phyloP scores from a whole-genome alignment of 2,797 vertebrate species.

The Acrocephalus scirpaceus region DNA sequence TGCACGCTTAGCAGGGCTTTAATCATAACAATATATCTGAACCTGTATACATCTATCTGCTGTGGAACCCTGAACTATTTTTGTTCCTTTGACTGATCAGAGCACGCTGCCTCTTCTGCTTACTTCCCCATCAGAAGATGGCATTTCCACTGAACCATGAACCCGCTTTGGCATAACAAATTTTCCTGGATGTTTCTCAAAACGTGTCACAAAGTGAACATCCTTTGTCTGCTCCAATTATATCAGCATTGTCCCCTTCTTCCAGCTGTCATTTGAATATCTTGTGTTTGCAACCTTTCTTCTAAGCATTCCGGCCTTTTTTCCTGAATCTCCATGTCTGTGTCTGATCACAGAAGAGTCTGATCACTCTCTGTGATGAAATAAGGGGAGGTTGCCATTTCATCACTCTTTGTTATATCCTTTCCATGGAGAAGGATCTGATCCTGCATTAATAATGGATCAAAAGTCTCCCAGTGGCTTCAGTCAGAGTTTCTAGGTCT shows the following conservation, averaged over 20 bases:
- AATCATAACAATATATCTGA: not conserved
- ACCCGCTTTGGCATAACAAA: slow-evolving; percentile 62
- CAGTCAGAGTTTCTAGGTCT: not conserved
- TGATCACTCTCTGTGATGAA: slow-evolving; percentile 29
- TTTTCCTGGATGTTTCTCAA: slow-evolving; percentile 66
- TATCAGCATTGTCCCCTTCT: slow-evolving; percentile 60
- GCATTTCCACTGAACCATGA: slow-evolving; percentile 72
- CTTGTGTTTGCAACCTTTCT: slow-evolving; percentile 42
- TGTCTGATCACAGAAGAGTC: slow-evolving; percentile 45
- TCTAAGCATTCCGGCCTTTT: slow-evolving; percentile 45
- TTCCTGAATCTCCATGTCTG: slow-evolving; percentile 39
- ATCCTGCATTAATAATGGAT: slow-evolving; percentile 11
- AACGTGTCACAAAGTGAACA: slow-evolving; percentile 70
- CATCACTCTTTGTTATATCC: not conserved
- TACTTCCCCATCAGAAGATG: slow-evolving; percentile 42
- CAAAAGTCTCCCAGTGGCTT: slow-evolving; percentile 16
- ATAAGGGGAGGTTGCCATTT: not conserved
- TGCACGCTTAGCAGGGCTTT: not conserved
- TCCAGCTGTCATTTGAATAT: slow-evolving; percentile 66
- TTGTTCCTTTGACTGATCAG: slow-evolving; percentile 2
- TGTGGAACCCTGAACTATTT: slow-evolving; percentile 34
- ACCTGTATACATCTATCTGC: not conserved
- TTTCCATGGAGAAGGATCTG: not conserved
- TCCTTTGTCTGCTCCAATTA: slow-evolving; percentile 60
- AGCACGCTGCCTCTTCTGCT: slow-evolving; percentile 2